Evolutionary conservation across 2,113 vertebrate species (phyloP).

Genomic region (Petrocephalus microphthalmus): DNA sequence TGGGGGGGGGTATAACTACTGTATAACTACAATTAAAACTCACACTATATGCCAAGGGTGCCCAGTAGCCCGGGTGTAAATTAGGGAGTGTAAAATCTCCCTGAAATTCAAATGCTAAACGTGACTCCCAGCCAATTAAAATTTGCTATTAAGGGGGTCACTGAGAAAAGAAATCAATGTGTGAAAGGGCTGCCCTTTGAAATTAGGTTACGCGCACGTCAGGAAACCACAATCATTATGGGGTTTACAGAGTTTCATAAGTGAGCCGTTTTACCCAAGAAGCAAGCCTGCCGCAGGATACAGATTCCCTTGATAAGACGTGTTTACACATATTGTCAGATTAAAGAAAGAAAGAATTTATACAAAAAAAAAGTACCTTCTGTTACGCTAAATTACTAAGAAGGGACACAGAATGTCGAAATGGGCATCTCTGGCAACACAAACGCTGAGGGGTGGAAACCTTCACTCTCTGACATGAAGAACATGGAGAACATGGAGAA

Average conservation of each 20-base stretch:
- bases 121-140: slow-evolving; percentile 6
- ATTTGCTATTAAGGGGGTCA: background rate
- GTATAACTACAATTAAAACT: background rate
- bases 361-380: background rate
- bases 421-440: background rate
- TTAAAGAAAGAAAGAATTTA: background rate
- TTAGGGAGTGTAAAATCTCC: background rate
- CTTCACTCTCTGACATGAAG: background rate
- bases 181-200: slow-evolving; percentile 8
- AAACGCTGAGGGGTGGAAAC: background rate
- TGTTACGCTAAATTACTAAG: background rate
- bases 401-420: background rate
- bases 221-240: slow-evolving; percentile 5
- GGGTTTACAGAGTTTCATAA: background rate
- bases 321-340: slow-evolving; percentile 2
- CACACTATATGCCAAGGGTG: background rate
- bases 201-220: background rate
- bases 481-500: background rate
- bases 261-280: background rate
- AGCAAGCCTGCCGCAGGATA: background rate
- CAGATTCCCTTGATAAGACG: background rate
- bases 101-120: background rate
- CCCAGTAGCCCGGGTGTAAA: background rate
- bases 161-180: slow-evolving; percentile 3
- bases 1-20: background rate